Evolutionary conservation across 2,797 vertebrate genomes (phyloP).

Genomic region (Falco concolor): DNA sequence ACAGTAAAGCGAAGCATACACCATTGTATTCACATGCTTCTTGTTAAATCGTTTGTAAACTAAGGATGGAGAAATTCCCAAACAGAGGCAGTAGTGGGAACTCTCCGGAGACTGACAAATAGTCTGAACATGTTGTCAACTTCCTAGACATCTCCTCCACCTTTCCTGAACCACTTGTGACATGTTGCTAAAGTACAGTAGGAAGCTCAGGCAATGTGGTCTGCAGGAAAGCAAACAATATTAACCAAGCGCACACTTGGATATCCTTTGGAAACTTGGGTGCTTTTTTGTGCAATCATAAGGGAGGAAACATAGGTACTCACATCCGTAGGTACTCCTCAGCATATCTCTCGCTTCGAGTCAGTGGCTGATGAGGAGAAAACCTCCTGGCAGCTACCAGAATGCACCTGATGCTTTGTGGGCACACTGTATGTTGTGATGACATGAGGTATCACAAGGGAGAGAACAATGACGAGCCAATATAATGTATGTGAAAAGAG

Average conservation of each 20-base stretch:
- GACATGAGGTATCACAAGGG: fast-evolving
- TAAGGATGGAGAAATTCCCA: conserved; percentile 37
- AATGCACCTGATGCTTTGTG: background rate
- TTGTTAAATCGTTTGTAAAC: conserved; percentile 22
- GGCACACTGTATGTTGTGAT: background rate
- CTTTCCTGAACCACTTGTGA: conserved; percentile 40
- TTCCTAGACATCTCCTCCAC: conserved; percentile 41
- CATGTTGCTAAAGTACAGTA: background rate
- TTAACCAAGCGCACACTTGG: background rate
- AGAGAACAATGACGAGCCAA: fast-evolving
- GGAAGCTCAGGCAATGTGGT: background rate
- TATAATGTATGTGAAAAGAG: background rate
- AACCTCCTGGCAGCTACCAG: background rate
- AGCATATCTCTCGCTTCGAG: background rate
- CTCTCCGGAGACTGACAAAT: conserved; percentile 35
- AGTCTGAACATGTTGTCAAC: conserved; percentile 28
- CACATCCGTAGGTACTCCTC: background rate
- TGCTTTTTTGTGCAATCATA: background rate
- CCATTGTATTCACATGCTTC: conserved; percentile 39
- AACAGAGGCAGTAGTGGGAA: conserved; percentile 11
- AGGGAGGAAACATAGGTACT: background rate
- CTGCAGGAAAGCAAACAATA: background rate
- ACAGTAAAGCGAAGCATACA: background rate
- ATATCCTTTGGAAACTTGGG: background rate
- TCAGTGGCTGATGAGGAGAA: background rate